These are phyloP conservation scores for Pimephales promelas DNA, from an alignment of 2,113 vertebrate genomes.

Conservation along the genomic window DNA sequence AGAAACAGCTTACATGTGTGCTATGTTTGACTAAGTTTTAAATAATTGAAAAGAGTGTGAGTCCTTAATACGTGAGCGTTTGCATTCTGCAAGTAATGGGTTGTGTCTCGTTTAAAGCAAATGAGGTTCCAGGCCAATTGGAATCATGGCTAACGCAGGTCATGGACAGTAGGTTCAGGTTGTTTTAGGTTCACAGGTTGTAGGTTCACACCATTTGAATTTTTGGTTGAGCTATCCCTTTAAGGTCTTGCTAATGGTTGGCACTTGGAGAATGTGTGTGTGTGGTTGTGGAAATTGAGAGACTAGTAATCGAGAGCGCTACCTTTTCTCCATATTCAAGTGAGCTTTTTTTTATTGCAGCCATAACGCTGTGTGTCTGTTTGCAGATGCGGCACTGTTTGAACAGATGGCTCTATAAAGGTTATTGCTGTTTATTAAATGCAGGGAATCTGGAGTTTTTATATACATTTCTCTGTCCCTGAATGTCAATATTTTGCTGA, in stretches of 20 bases:
- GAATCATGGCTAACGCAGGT: too few species aligned
- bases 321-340: conserved; percentile 1
- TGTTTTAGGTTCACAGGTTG: too few species aligned
- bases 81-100: too few species aligned
- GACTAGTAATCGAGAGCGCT: not conserved
- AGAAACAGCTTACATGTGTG: too few species aligned
- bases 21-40: too few species aligned
- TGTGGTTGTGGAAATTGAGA: not conserved
- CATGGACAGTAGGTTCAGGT: too few species aligned
- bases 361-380: not conserved
- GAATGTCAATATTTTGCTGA: conserved; percentile 41
- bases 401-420: conserved; percentile 66
- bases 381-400: not conserved
- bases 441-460: conserved; percentile 33
- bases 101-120: too few species aligned
- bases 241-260: not conserved
- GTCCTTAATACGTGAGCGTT: too few species aligned
- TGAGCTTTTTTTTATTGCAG: not conserved
- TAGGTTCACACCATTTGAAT: not conserved
- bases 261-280: not conserved
- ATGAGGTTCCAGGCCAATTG: too few species aligned
- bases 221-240: not conserved
- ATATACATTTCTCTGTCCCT: conserved; percentile 11
- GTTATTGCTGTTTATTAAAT: conserved; percentile 51
- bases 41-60: too few species aligned